Conservation (phyloP, 2,888 invertebrate genomes). For the Luffia ferchaultella region DNA sequence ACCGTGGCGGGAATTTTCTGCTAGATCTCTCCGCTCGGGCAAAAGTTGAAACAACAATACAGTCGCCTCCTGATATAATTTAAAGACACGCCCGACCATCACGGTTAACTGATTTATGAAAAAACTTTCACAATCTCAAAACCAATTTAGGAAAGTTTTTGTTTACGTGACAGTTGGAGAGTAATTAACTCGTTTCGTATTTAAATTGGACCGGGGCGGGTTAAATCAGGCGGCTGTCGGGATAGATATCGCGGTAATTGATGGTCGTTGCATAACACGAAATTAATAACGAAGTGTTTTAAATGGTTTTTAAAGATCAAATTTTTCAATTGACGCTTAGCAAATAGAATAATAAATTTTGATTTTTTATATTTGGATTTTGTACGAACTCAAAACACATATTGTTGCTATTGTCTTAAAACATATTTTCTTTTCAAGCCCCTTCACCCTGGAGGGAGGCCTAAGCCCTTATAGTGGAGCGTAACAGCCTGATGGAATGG, state of each 20-base stretch:
- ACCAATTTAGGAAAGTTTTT: slow-evolving; percentile 41
- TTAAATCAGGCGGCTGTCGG: not conserved
- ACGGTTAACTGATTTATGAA: slow-evolving; percentile 36
- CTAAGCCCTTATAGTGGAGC: no score
- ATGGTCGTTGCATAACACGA: no score
- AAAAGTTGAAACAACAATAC: not conserved
- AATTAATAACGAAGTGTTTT: no score
- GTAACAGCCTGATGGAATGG: no score
- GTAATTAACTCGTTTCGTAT: not conserved
- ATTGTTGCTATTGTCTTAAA: no score
- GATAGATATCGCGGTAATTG: not conserved
- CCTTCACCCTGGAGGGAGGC: no score
- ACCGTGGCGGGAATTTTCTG: not conserved
- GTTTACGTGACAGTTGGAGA: slow-evolving; percentile 23
- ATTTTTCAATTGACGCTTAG: no score
- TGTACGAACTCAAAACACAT: no score
- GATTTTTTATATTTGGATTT: no score
- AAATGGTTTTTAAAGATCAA: no score
- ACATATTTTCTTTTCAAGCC: no score
- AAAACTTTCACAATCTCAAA: slow-evolving; percentile 40
- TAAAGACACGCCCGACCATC: slow-evolving; percentile 31
- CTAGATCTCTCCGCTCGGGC: not conserved
- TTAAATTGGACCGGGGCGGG: not conserved
- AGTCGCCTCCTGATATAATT: slow-evolving; percentile 21
- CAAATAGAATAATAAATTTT: no score